Evolutionary conservation across 2,113 vertebrate species (phyloP).

Genomic region (Oriolus oriolus): DNA sequence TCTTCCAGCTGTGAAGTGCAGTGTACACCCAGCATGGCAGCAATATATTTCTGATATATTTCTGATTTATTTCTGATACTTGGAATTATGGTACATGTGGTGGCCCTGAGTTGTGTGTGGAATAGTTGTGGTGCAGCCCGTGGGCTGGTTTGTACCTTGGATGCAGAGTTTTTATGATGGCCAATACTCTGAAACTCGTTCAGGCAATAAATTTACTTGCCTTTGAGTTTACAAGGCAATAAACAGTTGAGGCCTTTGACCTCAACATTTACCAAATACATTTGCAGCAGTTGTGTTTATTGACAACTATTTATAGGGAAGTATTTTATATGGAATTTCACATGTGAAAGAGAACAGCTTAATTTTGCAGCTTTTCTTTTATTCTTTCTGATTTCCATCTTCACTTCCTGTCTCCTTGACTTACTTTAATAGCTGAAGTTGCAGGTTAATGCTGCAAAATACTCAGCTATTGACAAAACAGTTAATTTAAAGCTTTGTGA

Average conservation of each 20-base stretch:
- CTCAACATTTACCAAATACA: constrained; percentile 81
- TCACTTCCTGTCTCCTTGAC: not conserved
- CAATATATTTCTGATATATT: not conserved
- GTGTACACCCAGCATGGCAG: not conserved
- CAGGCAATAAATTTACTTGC: constrained; percentile 82
- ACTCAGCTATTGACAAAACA: not conserved
- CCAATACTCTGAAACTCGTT: constrained; percentile 77
- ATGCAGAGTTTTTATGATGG: constrained; percentile 75
- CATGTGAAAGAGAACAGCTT: constrained; percentile 36
- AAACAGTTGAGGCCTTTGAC: constrained; percentile 83
- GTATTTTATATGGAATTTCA: constrained; percentile 70
- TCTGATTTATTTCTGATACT: not conserved
- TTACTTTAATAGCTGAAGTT: not conserved
- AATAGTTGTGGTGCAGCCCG: constrained; percentile 50
- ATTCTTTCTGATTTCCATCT: constrained; percentile 4
- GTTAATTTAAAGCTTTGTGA: not conserved
- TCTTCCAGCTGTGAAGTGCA: not conserved
- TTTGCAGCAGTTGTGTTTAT: constrained; percentile 83
- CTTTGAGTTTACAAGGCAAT: constrained; percentile 85
- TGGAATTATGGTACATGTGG: constrained; percentile 19
- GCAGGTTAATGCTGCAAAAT: not conserved
- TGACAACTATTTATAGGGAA: constrained; percentile 80
- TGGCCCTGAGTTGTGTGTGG: constrained; percentile 28
- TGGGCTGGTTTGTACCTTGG: constrained; percentile 67
- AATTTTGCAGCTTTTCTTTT: constrained; percentile 26